phyloP scores from a whole-genome alignment of 2,113 vertebrate genomes.

The Cyphomyrus discorhynchus region DNA sequence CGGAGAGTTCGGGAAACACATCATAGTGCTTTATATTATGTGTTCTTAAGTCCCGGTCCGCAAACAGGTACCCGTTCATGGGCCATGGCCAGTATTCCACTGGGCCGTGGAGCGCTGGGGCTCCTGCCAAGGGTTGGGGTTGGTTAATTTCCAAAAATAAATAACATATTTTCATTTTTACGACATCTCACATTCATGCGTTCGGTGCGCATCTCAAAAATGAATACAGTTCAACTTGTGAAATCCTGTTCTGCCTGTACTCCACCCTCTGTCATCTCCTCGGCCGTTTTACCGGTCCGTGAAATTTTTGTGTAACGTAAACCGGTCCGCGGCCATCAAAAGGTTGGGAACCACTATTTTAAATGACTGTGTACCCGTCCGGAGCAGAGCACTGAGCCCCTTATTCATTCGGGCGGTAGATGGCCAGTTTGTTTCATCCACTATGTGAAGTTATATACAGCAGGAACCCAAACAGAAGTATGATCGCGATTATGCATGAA shows the following conservation, averaged over 20 bases:
- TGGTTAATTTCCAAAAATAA: background rate
- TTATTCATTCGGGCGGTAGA: background rate
- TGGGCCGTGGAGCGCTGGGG: background rate
- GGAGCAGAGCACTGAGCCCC: background rate
- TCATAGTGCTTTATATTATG: background rate
- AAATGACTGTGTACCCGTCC: background rate
- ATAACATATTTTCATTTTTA: background rate
- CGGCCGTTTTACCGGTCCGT: background rate
- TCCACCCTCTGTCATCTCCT: background rate
- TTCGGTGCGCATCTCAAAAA: background rate
- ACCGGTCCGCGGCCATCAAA: background rate
- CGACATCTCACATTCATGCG: background rate
- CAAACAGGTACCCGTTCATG: background rate
- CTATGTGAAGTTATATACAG: background rate
- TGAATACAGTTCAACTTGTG: background rate
- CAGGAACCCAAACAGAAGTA: background rate
- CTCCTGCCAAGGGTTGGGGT: background rate
- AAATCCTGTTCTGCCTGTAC: background rate
- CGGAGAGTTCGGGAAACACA: background rate
- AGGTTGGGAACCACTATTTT: background rate
- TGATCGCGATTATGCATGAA: background rate
- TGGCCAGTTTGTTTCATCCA: background rate
- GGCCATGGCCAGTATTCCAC: background rate
- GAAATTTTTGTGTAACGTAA: background rate
- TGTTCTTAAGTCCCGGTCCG: background rate